Evolutionary conservation across 2,888 invertebrate species (phyloP).

Genomic region (Lasioglossum villosulum): DNA sequence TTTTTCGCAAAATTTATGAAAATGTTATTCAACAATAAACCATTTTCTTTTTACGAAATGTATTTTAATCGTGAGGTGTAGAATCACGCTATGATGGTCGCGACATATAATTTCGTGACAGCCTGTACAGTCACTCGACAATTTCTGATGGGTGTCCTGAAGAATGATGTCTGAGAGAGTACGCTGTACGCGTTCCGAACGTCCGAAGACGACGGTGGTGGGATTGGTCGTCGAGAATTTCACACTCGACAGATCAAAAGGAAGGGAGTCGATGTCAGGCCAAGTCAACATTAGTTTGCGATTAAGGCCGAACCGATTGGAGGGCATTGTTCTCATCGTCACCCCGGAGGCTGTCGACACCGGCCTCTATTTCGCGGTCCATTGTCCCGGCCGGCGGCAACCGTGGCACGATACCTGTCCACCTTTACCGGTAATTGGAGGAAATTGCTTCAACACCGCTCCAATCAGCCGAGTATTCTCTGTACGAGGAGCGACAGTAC

Average conservation of each 20-base stretch:
- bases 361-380: slow-evolving; percentile 70
- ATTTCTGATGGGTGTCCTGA: not conserved
- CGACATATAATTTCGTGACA: too few relatives aligned
- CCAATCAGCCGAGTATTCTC: slow-evolving; percentile 79
- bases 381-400: slow-evolving; percentile 68
- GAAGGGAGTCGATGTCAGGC: not conserved
- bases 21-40: too few relatives aligned
- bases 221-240: not conserved
- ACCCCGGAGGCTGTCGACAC: slow-evolving; percentile 21
- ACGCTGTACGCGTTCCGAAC: not conserved
- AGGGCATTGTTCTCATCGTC: slow-evolving; percentile 51
- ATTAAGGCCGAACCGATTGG: slow-evolving; percentile 36
- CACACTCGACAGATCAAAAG: slow-evolving; percentile 3
- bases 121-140: too few relatives aligned
- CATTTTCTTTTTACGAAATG: too few relatives aligned
- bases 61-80: too few relatives aligned
- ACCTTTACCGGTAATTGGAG: slow-evolving; percentile 78
- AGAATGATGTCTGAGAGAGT: not conserved
- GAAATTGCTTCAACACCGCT: slow-evolving; percentile 79
- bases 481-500: slow-evolving; percentile 18
- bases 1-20: too few relatives aligned
- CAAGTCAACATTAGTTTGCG: slow-evolving; percentile 21
- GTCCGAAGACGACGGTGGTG: not conserved
- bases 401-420: slow-evolving; percentile 68
- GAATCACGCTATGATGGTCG: too few relatives aligned